Evolutionary conservation across 1,140 invertebrate species (phyloP).

Genomic region (Protaetia brevitarsis): DNA sequence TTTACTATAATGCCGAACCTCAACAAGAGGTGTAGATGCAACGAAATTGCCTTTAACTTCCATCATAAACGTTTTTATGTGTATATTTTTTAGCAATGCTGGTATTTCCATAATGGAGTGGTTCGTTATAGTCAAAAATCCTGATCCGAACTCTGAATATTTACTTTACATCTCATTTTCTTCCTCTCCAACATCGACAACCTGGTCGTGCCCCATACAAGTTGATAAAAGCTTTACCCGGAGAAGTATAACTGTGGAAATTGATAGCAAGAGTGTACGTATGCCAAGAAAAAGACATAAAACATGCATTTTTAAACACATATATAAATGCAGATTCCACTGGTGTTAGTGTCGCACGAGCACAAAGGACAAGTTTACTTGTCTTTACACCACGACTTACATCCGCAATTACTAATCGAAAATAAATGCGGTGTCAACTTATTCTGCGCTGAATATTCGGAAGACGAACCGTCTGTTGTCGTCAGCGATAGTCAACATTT

Average conservation of each 20-base stretch:
- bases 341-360: conserved; percentile 55
- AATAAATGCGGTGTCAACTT: conserved; percentile 40
- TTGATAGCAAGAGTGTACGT: conserved; percentile 35
- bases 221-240: conserved; percentile 52
- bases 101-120: conserved; percentile 54
- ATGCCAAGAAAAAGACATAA: background rate
- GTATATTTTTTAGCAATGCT: conserved; percentile 48
- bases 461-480: conserved; percentile 30
- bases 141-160: conserved; percentile 39
- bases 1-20: conserved; percentile 48
- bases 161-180: conserved; percentile 47
- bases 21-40: conserved; percentile 50
- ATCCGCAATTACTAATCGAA: conserved; percentile 51
- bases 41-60: too few relatives aligned
- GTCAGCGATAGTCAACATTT: conserved; percentile 42
- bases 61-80: too few relatives aligned
- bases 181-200: conserved; percentile 45
- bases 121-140: conserved; percentile 38
- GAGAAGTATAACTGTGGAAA: conserved; percentile 48
- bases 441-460: conserved; percentile 39
- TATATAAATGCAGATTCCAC: conserved; percentile 44
- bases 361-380: conserved; percentile 58
- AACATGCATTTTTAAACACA: background rate
- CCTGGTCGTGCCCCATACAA: conserved; percentile 56
- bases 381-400: conserved; percentile 56